phyloP scores from a whole-genome alignment of 2,888 invertebrate species.

The Hyles lineata region DNA sequence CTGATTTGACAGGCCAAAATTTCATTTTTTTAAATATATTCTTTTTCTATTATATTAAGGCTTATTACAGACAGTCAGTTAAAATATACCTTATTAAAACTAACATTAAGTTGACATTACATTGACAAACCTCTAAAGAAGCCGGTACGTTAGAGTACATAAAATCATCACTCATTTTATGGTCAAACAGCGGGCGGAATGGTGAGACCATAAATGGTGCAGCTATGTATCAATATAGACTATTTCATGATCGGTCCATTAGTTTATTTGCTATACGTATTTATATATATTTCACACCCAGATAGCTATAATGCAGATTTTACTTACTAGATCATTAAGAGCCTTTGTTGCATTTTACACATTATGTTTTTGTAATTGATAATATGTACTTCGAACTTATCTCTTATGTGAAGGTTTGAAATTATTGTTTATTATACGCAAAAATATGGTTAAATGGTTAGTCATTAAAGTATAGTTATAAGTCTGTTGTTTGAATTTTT shows the following conservation, averaged over 20 bases:
- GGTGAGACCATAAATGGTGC: no score
- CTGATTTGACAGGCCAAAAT: no score
- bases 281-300: background rate
- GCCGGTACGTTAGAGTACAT: no score
- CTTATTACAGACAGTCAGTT: no score
- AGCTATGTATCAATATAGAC: background rate
- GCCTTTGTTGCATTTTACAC: slow-evolving; percentile 3
- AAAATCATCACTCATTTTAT: no score
- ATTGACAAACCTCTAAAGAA: no score
- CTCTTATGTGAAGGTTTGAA: background rate
- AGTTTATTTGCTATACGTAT: background rate
- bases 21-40: no score
- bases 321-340: background rate
- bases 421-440: background rate
- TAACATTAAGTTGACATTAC: no score
- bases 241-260: slow-evolving; percentile 6
- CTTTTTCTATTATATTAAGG: no score
- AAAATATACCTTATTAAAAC: no score
- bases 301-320: background rate
- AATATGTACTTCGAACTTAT: background rate
- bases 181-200: no score
- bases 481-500: background rate
- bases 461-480: slow-evolving; percentile 14
- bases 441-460: background rate
- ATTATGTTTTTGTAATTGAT: background rate